These are phyloP conservation scores for Rhinophrynus dorsalis DNA, from an alignment of 2,797 vertebrate species.

Conservation along the genomic window DNA sequence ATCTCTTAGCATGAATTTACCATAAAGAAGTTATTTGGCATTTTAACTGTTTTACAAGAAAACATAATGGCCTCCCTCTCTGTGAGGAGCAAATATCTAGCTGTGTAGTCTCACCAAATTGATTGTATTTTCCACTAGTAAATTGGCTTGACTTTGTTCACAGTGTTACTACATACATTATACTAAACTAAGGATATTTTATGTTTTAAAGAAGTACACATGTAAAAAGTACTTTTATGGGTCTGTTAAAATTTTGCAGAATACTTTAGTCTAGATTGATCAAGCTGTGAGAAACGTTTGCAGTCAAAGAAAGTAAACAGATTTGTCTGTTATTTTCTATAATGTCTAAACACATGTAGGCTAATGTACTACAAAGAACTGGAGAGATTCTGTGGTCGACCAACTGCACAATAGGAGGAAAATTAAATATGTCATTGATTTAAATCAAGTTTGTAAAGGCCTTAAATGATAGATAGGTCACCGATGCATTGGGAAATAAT, in stretches of 20 bases:
- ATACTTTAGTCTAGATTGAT: not conserved
- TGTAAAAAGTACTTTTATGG: not conserved
- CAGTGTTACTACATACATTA: not conserved
- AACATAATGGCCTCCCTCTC: not conserved
- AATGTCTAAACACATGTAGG: too few species aligned
- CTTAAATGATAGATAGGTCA: too few species aligned
- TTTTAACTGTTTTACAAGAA: not conserved
- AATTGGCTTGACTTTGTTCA: too few species aligned
- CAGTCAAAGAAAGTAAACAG: not conserved
- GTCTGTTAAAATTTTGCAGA: not conserved
- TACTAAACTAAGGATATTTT: not conserved
- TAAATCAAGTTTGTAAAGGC: too few species aligned
- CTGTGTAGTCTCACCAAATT: not conserved
- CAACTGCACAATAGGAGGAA: too few species aligned
- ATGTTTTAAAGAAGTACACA: not conserved
- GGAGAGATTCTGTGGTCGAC: too few species aligned
- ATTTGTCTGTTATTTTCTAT: too few species aligned
- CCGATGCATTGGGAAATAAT: too few species aligned
- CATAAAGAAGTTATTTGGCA: not conserved
- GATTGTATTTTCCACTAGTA: too few species aligned
- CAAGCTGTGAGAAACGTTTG: not conserved
- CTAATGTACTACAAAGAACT: too few species aligned
- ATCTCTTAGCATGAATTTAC: not conserved
- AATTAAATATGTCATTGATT: too few species aligned
- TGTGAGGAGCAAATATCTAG: not conserved